Conservation (phyloP, 2,113 vertebrate species). For the Salvelinus fontinalis region DNA sequence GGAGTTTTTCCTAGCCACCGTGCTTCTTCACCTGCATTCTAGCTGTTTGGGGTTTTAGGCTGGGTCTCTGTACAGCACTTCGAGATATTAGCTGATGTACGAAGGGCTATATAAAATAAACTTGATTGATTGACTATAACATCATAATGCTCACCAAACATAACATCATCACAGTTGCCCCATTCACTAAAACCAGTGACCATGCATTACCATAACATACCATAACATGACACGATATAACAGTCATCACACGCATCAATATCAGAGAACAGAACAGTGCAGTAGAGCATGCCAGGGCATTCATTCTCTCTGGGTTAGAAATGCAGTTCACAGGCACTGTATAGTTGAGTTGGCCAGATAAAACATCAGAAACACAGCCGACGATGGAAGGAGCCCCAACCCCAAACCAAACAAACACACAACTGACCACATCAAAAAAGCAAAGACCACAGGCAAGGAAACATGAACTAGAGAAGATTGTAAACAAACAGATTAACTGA, state of each 20-base stretch:
- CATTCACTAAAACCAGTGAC: no score
- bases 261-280: constrained; percentile 2
- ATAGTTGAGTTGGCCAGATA: constrained; percentile 27
- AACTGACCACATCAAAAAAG: constrained; percentile 29
- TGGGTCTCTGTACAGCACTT: no score
- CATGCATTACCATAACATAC: neutral
- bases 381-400: constrained; percentile 39
- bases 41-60: no score
- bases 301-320: constrained; percentile 50
- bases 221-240: constrained; percentile 24
- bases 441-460: constrained; percentile 24
- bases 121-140: no score
- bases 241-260: constrained; percentile 37
- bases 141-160: neutral
- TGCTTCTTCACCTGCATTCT: no score
- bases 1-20: no score
- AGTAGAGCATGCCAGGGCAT: constrained; percentile 42
- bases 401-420: constrained; percentile 38
- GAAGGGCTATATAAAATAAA: no score
- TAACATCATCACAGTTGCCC: neutral
- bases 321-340: constrained; percentile 29
- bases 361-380: constrained; percentile 50
- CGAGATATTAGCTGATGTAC: no score
- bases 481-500: constrained; percentile 24
- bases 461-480: constrained; percentile 16